Evolutionary conservation across 2,888 invertebrate genomes (phyloP).

Genomic region (Gisinianus flammeolus): DNA sequence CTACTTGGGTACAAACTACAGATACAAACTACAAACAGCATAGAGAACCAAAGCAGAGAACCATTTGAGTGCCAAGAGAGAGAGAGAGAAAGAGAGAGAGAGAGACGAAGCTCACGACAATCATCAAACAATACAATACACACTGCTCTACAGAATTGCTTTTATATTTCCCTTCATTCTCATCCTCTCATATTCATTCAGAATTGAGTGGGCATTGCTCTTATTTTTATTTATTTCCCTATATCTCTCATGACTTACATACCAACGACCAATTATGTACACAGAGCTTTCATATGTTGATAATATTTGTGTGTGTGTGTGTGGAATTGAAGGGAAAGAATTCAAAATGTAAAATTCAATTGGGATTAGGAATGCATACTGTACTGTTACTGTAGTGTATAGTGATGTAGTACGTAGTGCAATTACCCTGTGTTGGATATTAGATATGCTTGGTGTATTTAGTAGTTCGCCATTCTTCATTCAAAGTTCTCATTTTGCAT

Average conservation of each 20-base stretch:
- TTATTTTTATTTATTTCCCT: not conserved
- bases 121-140: too few species aligned
- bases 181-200: not conserved
- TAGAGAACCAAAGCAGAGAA: too few species aligned
- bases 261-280: too few species aligned
- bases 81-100: too few species aligned
- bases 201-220: constrained; percentile 23
- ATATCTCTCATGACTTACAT: not conserved
- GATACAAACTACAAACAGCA: too few species aligned
- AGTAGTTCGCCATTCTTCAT: not conserved
- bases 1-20: too few species aligned
- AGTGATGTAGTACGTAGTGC: not conserved
- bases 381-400: not conserved
- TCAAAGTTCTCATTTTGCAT: not conserved
- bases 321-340: too few species aligned
- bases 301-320: not conserved
- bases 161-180: constrained; percentile 13
- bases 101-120: constrained; percentile 20
- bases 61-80: too few species aligned
- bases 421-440: not conserved
- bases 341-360: too few species aligned
- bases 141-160: constrained; percentile 22
- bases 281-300: not conserved
- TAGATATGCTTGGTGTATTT: not conserved
- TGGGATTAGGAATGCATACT: too few species aligned